A percentile compares a stretch with the other conserved stretches of the same genome.
Evolutionary conservation across 64 coral and sea anemone genomes (phyloP).

Genomic region (Hydrozoanthus tunicans): DNA sequence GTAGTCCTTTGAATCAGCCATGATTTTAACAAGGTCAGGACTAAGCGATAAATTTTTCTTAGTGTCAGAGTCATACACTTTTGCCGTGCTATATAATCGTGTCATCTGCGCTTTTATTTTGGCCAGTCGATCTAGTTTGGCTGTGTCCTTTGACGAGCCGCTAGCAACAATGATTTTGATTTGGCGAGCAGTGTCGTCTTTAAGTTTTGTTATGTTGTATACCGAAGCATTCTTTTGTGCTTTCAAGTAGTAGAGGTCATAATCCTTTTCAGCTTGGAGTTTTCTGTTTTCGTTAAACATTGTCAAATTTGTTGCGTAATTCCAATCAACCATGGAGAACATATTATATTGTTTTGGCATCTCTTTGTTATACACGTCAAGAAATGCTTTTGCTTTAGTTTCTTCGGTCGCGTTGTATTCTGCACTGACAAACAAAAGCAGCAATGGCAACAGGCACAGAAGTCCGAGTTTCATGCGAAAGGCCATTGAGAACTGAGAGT

Average conservation of each 20-base stretch:
- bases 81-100: conserved; percentile 71
- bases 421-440: neutral
- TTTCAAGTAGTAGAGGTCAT: conserved; percentile 50
- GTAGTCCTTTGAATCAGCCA: conserved; percentile 65
- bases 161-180: conserved; percentile 58
- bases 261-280: conserved; percentile 15
- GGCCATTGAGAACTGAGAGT: conserved; percentile 3
- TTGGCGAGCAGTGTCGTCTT: conserved; percentile 70
- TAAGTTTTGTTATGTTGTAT: conserved; percentile 69
- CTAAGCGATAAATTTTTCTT: conserved; percentile 63
- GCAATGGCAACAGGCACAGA: neutral
- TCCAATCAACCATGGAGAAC: conserved; percentile 36
- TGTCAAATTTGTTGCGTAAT: conserved; percentile 70
- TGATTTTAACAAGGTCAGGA: conserved; percentile 72
- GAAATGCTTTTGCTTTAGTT: conserved; percentile 48
- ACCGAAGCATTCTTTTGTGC: conserved; percentile 51
- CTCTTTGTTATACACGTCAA: conserved; percentile 58
- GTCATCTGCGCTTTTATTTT: conserved; percentile 60
- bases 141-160: conserved; percentile 38
- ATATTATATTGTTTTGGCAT: conserved; percentile 17
- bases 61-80: conserved; percentile 39
- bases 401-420: conserved; percentile 43
- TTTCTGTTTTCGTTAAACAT: conserved; percentile 39
- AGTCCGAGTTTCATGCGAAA: neutral
- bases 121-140: conserved; percentile 1